Conservation (phyloP, 2,888 invertebrate species). For the Catonia carolina region DNA sequence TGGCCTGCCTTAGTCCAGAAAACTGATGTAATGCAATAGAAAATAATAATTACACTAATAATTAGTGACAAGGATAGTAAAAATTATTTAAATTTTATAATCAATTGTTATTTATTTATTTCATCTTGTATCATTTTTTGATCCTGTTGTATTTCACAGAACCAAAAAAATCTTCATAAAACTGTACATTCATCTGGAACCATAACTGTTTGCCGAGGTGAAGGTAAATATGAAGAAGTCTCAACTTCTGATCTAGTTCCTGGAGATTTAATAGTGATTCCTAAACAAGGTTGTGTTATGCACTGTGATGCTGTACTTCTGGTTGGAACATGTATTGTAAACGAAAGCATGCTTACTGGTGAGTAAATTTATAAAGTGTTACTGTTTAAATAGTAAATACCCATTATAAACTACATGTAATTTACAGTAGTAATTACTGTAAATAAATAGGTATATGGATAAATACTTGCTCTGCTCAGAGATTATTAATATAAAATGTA, state of each 20-base stretch:
- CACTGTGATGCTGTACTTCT: slow-evolving; percentile 80
- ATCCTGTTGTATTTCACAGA: slow-evolving; percentile 38
- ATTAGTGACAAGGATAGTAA: no score
- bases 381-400: no score
- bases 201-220: slow-evolving; percentile 47
- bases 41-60: no score
- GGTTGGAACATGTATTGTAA: slow-evolving; percentile 83
- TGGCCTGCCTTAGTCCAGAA: no score
- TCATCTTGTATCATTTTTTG: no score
- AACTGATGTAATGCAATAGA: no score
- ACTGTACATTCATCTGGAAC: slow-evolving; percentile 46
- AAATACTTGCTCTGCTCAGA: not conserved
- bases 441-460: no score
- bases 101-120: no score
- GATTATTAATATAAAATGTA: slow-evolving; percentile 4
- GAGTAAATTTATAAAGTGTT: slow-evolving; percentile 27
- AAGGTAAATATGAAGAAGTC: slow-evolving; percentile 44
- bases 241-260: slow-evolving; percentile 68
- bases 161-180: slow-evolving; percentile 44
- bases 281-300: slow-evolving; percentile 68
- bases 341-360: slow-evolving; percentile 93
- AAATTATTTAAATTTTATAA: no score
- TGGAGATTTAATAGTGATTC: slow-evolving; percentile 77
- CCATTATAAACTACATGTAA: no score
- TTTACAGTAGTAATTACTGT: no score